Evolutionary conservation across 2,113 vertebrate genomes (phyloP).

Genomic region (Passer domesticus): DNA sequence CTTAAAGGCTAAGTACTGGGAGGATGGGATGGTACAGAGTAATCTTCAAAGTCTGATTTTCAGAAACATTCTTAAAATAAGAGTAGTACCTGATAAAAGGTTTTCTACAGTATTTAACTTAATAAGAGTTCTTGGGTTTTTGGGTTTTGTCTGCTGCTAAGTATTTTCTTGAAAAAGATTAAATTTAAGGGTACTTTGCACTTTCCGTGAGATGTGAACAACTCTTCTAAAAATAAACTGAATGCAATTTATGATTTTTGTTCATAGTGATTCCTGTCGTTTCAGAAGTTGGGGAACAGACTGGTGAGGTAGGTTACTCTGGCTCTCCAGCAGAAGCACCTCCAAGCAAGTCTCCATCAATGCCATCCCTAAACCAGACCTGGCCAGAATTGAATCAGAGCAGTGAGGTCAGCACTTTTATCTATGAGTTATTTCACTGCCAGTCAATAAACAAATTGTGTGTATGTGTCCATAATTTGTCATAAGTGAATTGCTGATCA

Average conservation of each 20-base stretch:
- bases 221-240: background rate
- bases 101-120: background rate
- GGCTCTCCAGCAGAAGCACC: conserved; percentile 93
- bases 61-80: background rate
- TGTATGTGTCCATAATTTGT: background rate
- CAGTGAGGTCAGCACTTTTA: conserved; percentile 88
- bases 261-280: conserved; percentile 63
- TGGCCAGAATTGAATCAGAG: conserved; percentile 98
- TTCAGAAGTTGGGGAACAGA: conserved; percentile 83
- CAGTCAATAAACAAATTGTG: background rate
- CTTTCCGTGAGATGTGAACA: background rate
- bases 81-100: background rate
- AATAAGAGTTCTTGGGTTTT: background rate
- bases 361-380: conserved; percentile 98
- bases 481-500: background rate
- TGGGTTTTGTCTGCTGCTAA: background rate
- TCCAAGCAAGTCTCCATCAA: conserved; percentile 96
- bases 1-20: background rate
- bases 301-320: conserved; percentile 88
- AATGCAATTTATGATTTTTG: background rate
- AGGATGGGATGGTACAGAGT: background rate
- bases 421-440: conserved; percentile 12
- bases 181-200: background rate
- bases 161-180: background rate
- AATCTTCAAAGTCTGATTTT: background rate